A percentile compares a stretch with the other conserved stretches of the same genome.
Conservation (phyloP, 2,797 vertebrate genomes). For the Arctocebus calabarensis region DNA sequence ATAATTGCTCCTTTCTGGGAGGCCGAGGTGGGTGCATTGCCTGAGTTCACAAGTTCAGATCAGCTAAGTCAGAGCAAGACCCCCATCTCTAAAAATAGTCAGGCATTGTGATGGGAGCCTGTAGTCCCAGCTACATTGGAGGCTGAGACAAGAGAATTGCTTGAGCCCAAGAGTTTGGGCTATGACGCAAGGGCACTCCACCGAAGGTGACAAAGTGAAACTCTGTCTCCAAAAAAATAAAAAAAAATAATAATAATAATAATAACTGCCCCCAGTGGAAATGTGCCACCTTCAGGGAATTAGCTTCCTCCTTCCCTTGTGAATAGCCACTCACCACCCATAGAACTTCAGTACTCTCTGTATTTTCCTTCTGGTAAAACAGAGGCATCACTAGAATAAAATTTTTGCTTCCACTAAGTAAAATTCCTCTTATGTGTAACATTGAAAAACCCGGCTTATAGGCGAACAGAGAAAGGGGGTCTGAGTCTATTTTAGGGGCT, state of each 20-base stretch:
- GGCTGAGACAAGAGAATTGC: no score
- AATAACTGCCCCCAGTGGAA: neutral
- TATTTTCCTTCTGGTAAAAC: neutral
- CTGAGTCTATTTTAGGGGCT: constrained; percentile 1
- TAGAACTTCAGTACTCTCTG: accelerated
- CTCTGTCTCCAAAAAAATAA: no score
- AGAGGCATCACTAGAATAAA: neutral
- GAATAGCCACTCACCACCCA: neutral
- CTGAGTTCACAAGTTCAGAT: no score
- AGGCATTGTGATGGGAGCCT: no score
- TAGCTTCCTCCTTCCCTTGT: neutral
- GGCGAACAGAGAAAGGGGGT: neutral
- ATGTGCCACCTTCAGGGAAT: accelerated
- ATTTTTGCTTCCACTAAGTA: neutral
- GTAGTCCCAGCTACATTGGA: no score
- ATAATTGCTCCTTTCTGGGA: neutral
- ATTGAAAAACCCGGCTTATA: neutral
- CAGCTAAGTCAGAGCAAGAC: no score
- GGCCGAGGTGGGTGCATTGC: no score
- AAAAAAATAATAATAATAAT: no score
- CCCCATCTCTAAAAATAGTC: no score
- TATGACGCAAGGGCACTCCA: no score
- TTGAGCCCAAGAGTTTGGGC: no score
- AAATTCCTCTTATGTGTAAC: neutral
- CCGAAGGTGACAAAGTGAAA: no score